These are phyloP conservation scores for Oenanthe melanoleuca DNA, from an alignment of 2,113 vertebrate species.

Conservation along the genomic window DNA sequence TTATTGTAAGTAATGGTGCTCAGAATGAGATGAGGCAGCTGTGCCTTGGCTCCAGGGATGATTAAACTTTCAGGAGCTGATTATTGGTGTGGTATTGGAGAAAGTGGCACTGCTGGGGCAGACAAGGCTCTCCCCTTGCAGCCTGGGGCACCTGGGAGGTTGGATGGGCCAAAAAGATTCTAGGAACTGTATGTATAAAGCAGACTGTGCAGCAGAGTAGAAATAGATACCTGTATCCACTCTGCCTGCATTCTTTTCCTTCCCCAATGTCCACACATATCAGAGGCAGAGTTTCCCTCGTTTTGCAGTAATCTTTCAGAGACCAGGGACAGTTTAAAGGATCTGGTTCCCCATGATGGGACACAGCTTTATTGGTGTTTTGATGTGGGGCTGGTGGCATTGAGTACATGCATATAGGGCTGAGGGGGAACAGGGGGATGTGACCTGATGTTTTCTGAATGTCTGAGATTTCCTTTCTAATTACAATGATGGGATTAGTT, in stretches of 20 bases:
- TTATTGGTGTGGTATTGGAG: not conserved
- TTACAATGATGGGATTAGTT: too few species aligned
- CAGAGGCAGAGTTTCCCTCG: not conserved
- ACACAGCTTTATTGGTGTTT: not conserved
- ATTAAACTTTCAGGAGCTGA: not conserved
- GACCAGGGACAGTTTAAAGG: not conserved
- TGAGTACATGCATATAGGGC: not conserved
- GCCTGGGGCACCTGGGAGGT: not conserved
- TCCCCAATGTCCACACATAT: not conserved
- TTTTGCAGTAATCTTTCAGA: not conserved
- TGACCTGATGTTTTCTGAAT: too few species aligned
- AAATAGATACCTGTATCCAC: not conserved
- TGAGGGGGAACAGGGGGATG: not conserved
- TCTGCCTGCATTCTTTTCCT: not conserved
- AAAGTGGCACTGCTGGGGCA: not conserved
- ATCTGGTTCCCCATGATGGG: not conserved
- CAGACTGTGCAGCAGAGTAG: not conserved
- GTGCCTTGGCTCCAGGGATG: not conserved
- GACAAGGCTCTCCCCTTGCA: not conserved
- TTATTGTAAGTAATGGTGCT: not conserved
- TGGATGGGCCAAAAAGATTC: too few species aligned
- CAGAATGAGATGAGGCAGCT: not conserved
- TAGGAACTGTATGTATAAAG: not conserved
- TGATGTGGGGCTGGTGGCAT: not conserved
- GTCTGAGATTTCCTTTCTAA: slow-evolving; percentile 31